Evolutionary conservation across 2,888 invertebrate genomes (phyloP).

Genomic region (Volucella inflata): DNA sequence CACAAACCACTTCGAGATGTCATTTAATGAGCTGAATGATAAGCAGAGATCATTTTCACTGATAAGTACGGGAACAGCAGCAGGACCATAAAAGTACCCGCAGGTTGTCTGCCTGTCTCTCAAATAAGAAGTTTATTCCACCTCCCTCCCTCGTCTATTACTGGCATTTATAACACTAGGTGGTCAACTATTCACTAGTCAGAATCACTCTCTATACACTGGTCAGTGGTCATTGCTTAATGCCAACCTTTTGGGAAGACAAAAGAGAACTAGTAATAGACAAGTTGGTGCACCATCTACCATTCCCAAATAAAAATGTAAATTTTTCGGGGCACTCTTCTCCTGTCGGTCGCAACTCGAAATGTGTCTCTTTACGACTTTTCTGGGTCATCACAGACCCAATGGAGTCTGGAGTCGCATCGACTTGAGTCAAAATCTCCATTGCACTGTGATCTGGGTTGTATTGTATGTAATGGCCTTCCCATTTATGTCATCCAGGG

Average conservation of each 20-base stretch:
- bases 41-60: slow-evolving; percentile 62
- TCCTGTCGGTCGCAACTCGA: slow-evolving; percentile 36
- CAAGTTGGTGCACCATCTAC: slow-evolving; percentile 36
- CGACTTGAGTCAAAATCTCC: neutral
- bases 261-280: slow-evolving; percentile 30
- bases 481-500: slow-evolving; percentile 43
- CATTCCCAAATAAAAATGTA: slow-evolving; percentile 73
- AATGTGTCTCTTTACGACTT: slow-evolving; percentile 61
- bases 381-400: slow-evolving; percentile 74
- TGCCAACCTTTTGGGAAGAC: slow-evolving; percentile 7
- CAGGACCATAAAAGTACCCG: slow-evolving; percentile 53
- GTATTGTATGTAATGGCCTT: slow-evolving; percentile 31
- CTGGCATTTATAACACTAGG: slow-evolving; percentile 62
- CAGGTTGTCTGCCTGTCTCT: slow-evolving; percentile 38
- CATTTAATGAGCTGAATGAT: slow-evolving; percentile 70
- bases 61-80: slow-evolving; percentile 61
- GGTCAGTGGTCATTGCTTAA: slow-evolving; percentile 20
- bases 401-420: slow-evolving; percentile 55
- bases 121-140: neutral
- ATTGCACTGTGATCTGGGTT: neutral
- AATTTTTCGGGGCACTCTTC: slow-evolving; percentile 54
- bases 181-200: slow-evolving; percentile 35
- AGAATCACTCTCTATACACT: neutral
- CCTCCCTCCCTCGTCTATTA: neutral
- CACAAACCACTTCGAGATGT: slow-evolving; percentile 58